Evolutionary conservation across 1,140 invertebrate species (phyloP).

Genomic region (Harpegnathos saltator): DNA sequence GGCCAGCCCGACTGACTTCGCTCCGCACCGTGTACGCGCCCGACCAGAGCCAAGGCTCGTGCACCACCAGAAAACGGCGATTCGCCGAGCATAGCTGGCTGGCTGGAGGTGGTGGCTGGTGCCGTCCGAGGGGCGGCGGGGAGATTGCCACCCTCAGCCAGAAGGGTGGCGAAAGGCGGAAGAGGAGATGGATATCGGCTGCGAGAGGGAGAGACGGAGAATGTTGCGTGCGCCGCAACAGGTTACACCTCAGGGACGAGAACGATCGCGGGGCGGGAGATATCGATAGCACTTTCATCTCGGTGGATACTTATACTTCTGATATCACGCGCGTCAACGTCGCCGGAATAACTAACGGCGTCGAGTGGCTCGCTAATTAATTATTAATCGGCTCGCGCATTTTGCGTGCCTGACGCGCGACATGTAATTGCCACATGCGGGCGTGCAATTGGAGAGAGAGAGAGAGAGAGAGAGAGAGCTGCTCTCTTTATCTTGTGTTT

Average conservation of each 20-base stretch:
- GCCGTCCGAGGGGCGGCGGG: conserved; percentile 46
- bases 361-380: neutral
- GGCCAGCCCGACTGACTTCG: conserved; percentile 56
- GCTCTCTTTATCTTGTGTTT: no score
- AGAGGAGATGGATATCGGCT: conserved; percentile 37
- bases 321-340: neutral
- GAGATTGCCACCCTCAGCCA: conserved; percentile 1
- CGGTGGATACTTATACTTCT: neutral
- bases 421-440: no score
- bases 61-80: conserved; percentile 73
- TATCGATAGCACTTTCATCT: neutral
- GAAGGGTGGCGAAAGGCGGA: conserved; percentile 11
- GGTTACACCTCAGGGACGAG: conserved; percentile 73
- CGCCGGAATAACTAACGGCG: neutral
- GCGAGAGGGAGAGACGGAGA: conserved; percentile 43
- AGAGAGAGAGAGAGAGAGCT: no score
- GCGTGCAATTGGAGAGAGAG: no score
- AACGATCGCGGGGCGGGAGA: neutral
- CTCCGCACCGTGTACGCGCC: conserved; percentile 54
- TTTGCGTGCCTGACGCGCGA: no score
- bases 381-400: neutral
- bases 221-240: conserved; percentile 82
- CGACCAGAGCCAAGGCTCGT: conserved; percentile 65
- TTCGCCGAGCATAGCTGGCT: conserved; percentile 64
- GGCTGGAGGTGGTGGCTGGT: conserved; percentile 51